Conservation (phyloP, 92 coral and sea anemone genomes). For the Nematostella vectensis region DNA sequence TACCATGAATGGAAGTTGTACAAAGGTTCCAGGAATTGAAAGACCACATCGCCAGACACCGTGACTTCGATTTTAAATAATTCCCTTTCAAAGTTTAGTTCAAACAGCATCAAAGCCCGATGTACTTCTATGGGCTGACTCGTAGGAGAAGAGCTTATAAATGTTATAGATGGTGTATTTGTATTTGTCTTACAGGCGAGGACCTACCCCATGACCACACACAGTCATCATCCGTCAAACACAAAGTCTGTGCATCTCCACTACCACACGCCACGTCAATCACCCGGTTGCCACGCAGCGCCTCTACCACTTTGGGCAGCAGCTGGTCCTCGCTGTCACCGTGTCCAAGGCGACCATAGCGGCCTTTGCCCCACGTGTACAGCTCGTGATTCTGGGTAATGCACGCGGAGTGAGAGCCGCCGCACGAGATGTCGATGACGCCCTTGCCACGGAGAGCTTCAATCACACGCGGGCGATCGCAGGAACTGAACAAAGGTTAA, state of each 20-base stretch:
- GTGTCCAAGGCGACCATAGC: constrained; percentile 95
- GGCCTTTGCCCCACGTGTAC: constrained; percentile 98
- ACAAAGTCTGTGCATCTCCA: constrained; percentile 98
- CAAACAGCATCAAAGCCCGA: too few relatives aligned
- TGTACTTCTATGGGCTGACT: too few relatives aligned
- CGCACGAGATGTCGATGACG: constrained; percentile 77
- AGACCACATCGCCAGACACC: too few relatives aligned
- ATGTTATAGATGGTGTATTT: too few relatives aligned
- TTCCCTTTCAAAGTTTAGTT: too few relatives aligned
- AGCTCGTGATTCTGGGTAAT: constrained; percentile 72
- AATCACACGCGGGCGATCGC: constrained; percentile 86
- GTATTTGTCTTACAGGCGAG: too few relatives aligned
- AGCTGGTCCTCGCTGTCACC: constrained; percentile 94
- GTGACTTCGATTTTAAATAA: too few relatives aligned
- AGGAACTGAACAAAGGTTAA: constrained; percentile 34
- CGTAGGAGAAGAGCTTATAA: too few relatives aligned
- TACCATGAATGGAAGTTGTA: too few relatives aligned
- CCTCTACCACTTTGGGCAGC: constrained; percentile 82
- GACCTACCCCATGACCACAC: constrained; percentile 93
- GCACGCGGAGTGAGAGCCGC: constrained; percentile 96
- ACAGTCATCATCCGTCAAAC: constrained; percentile 90
- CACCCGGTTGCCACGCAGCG: constrained; percentile 83
- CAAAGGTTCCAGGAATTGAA: too few relatives aligned
- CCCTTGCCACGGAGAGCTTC: constrained; percentile 86
- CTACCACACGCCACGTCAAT: constrained; percentile 96